Evolutionary conservation across 2,888 invertebrate genomes (phyloP).

Genomic region (Anthophora plumipes): DNA sequence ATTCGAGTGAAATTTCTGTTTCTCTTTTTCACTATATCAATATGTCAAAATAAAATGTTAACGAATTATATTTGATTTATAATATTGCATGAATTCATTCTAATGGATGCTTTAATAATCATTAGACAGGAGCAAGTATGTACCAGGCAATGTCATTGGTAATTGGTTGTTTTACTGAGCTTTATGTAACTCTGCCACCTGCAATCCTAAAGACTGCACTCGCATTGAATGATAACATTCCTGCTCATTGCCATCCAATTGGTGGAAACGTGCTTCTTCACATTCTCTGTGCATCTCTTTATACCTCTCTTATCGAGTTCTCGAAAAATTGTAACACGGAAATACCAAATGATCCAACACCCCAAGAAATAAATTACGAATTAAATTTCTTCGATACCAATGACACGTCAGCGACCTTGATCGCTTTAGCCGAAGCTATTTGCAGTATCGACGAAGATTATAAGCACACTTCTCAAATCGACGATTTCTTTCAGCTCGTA

Average conservation of each 20-base stretch:
- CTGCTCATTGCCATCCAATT: constrained; percentile 89
- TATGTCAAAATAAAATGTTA: no score
- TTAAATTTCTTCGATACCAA: constrained; percentile 70
- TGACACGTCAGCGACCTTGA: constrained; percentile 83
- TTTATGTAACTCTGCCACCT: constrained; percentile 89
- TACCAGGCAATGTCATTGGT: constrained; percentile 92
- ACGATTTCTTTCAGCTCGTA: constrained; percentile 85
- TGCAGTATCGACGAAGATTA: constrained; percentile 93
- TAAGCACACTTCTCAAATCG: constrained; percentile 91
- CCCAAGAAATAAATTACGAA: constrained; percentile 47
- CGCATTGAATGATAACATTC: constrained; percentile 89
- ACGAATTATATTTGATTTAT: no score
- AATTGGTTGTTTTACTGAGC: constrained; percentile 89
- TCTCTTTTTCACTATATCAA: no score
- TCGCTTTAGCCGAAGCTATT: constrained; percentile 91
- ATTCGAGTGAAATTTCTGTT: no score
- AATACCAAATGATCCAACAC: neutral
- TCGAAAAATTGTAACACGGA: constrained; percentile 34
- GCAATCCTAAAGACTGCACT: constrained; percentile 85
- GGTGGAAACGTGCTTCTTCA: constrained; percentile 90
- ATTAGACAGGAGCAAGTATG: constrained; percentile 90
- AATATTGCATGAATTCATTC: neutral
- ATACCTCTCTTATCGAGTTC: constrained; percentile 85
- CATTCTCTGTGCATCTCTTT: constrained; percentile 86
- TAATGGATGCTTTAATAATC: neutral